Percentiles rank a stretch among this genome's conserved stretches.
Evolutionary conservation across 2,113 vertebrate genomes (phyloP).

Genomic region (Mirounga angustirostris): DNA sequence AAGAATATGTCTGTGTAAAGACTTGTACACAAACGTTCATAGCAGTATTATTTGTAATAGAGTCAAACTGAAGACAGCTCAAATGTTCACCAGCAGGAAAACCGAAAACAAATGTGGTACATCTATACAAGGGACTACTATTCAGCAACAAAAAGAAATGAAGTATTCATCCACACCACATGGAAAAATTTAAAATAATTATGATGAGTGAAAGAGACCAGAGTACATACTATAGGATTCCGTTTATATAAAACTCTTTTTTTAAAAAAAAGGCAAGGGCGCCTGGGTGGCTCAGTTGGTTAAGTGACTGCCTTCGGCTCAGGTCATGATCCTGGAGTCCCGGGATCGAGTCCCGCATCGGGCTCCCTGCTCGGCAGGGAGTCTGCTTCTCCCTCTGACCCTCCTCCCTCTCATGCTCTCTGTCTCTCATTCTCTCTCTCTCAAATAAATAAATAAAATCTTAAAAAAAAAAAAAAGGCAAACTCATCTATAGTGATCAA

Average conservation of each 20-base stretch:
- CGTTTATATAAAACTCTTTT: neutral
- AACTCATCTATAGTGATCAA: neutral
- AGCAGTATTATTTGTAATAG: neutral
- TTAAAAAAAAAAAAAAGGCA: neutral
- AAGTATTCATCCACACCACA: neutral
- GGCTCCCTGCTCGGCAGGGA: too few species aligned
- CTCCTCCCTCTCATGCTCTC: too few species aligned
- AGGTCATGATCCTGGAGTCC: too few species aligned
- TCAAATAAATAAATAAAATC: too few species aligned
- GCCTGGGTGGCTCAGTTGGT: too few species aligned
- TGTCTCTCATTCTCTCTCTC: too few species aligned
- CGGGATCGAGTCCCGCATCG: too few species aligned
- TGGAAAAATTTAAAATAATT: slow-evolving; percentile 28
- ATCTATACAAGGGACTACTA: neutral
- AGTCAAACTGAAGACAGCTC: neutral
- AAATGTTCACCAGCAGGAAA: neutral
- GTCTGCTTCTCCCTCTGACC: too few species aligned
- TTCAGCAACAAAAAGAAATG: slow-evolving; percentile 1
- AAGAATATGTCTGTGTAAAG: neutral
- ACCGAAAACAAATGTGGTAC: neutral
- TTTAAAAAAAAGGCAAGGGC: too few species aligned
- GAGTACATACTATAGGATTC: neutral
- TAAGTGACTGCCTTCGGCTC: too few species aligned
- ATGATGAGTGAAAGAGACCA: neutral
- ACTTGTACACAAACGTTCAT: neutral